phyloP scores from a whole-genome alignment of 1,140 invertebrate species.

The Oncopodura yosiiana region DNA sequence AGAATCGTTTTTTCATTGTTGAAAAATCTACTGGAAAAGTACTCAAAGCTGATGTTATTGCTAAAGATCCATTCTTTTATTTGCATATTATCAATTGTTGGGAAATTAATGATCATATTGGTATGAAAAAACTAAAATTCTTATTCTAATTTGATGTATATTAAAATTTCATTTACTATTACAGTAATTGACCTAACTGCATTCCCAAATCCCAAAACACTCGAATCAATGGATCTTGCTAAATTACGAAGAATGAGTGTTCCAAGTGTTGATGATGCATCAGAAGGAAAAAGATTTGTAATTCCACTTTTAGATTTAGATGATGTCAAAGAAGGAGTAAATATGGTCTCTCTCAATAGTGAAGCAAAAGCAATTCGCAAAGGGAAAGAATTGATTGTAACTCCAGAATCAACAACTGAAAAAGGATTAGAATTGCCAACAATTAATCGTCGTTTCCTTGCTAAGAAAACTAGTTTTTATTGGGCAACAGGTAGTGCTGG shows the following conservation, averaged over 20 bases:
- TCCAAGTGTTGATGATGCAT: slow-evolving; percentile 31
- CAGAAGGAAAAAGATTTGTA: slow-evolving; percentile 18
- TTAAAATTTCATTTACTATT: too few species aligned
- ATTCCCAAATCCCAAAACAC: slow-evolving; percentile 14
- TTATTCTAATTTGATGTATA: too few species aligned
- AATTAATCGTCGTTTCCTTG: slow-evolving; percentile 23
- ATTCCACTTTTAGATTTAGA: slow-evolving; percentile 18
- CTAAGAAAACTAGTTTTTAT: slow-evolving; percentile 40
- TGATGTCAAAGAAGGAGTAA: slow-evolving; percentile 8
- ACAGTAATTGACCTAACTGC: slow-evolving; percentile 24
- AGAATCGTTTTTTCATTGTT: slow-evolving; percentile 42
- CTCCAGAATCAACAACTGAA: slow-evolving; percentile 14
- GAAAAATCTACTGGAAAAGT: slow-evolving; percentile 43
- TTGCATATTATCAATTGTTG: slow-evolving; percentile 50
- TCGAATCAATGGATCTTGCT: slow-evolving; percentile 9
- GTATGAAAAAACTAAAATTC: too few species aligned
- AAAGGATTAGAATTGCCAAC: slow-evolving; percentile 23
- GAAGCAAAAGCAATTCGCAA: slow-evolving; percentile 12
- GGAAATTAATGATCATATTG: slow-evolving; percentile 39
- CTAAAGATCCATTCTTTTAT: slow-evolving; percentile 44
- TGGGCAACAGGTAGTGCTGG: slow-evolving; percentile 38
- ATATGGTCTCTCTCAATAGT: slow-evolving; percentile 2
- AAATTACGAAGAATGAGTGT: slow-evolving; percentile 20
- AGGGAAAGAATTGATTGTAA: slow-evolving; percentile 21
- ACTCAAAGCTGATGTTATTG: slow-evolving; percentile 38